Base-by-base conservation (phyloP, 2,888 invertebrate species). In the Orthosia gracilis region DNA sequence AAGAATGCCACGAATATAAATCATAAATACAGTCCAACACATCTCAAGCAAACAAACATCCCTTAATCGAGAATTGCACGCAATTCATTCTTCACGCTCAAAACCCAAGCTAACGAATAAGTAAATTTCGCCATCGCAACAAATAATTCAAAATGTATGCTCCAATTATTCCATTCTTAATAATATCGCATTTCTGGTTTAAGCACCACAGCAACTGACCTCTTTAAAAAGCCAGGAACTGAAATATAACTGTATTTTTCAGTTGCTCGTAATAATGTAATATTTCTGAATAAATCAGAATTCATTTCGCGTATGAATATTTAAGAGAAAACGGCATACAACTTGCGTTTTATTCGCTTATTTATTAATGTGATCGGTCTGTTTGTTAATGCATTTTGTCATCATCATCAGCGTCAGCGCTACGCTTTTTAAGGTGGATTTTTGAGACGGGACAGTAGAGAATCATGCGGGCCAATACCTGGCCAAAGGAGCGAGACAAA, bases 251-350 rank as follows among this genome's bases (percentile, higher is more conserved):
- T 15, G 61, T 57, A 26, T 57, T 65, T 81, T 76, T 58, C 78
- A 57, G 61, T 69, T 62, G 50, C 31, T 64, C 49, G 61, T 69
- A 58, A 75, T 65, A 69, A 69, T 68, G 81, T 76, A 65, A 80
- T 74, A 80, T 80, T 64, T 68, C 68, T 21, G 83, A 74, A 82
- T 78, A 74, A 83, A 83, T 82, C 68, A 74, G 74, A 78, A 78
- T 82, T 68, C 82, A 73, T 81, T 82, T 71, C 40, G 62, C 65
- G 59, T 69, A 71, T 78, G 73, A 82, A 82, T 82, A 78, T 83
- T 83, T 83, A 73, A 70, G 65, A 57, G 26, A 26, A 55, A 52
- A 17, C 11, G 17, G 18, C 47, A 78, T 73, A 54, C 57, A 81
- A 62, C 40, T 49, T 75, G 50, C 61, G 76, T 62, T 65, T 58